Evolutionary conservation across 2,113 vertebrate genomes (phyloP).

Genomic region (Sylvilagus bachmani): DNA sequence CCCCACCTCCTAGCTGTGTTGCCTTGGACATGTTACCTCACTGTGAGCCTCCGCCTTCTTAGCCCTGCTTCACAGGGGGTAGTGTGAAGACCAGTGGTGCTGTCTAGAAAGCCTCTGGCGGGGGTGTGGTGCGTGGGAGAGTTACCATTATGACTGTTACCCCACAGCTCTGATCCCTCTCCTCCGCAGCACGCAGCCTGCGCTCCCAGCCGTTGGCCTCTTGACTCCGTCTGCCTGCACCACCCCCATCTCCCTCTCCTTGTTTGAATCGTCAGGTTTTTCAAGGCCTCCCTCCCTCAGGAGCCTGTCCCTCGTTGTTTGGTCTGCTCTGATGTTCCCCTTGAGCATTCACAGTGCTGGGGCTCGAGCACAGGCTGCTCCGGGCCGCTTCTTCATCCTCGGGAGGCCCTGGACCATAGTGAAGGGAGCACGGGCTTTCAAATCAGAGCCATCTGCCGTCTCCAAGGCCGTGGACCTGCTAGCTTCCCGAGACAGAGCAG

Average conservation of each 20-base stretch:
- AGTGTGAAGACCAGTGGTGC: background rate
- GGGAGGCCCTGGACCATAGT: background rate
- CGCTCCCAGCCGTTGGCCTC: background rate
- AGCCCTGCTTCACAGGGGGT: background rate
- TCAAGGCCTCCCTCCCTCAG: background rate
- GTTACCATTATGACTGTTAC: background rate
- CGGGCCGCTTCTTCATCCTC: background rate
- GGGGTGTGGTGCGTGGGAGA: background rate
- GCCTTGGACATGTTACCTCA: conserved; percentile 11
- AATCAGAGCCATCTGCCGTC: background rate
- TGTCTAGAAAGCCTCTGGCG: background rate
- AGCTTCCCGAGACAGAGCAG: background rate
- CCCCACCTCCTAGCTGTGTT: background rate
- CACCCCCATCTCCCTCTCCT: background rate
- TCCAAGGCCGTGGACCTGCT: conserved; percentile 19
- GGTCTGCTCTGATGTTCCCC: background rate
- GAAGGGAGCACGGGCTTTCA: conserved; percentile 38
- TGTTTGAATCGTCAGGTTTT: background rate
- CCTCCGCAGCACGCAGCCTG: background rate
- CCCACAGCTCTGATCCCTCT: conserved; percentile 10
- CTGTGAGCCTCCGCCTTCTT: conserved; percentile 48
- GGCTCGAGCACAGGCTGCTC: background rate
- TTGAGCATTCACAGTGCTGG: background rate
- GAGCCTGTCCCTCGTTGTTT: background rate
- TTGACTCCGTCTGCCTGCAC: background rate